phyloP scores from a whole-genome alignment of 2,797 vertebrate species.

The Margarornis squamiger region DNA sequence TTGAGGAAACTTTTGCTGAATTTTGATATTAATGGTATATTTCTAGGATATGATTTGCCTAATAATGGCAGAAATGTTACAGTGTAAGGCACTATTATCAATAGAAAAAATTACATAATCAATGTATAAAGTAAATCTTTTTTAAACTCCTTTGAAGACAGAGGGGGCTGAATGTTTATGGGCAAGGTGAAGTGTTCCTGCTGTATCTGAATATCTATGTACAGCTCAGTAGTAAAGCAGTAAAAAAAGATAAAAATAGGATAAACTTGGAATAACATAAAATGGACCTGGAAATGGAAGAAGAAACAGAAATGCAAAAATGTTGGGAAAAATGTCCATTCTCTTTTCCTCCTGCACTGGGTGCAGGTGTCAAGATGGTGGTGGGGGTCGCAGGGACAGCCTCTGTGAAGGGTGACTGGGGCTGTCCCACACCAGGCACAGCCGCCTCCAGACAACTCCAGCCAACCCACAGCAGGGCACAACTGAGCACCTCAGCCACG shows the following conservation, averaged over 20 bases:
- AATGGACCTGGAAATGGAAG: not conserved
- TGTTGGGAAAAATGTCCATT: not conserved
- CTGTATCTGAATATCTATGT: not conserved
- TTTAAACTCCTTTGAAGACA: not conserved
- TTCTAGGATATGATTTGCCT: not conserved
- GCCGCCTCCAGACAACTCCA: not conserved
- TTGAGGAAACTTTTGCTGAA: not conserved
- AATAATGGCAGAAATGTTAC: not conserved
- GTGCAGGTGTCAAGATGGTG: not conserved
- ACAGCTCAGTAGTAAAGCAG: not conserved
- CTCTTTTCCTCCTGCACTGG: not conserved
- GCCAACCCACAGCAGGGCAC: not conserved
- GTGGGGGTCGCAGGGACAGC: rapidly evolving
- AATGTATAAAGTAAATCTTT: not conserved
- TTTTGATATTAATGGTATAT: not conserved
- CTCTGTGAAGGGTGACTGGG: not conserved
- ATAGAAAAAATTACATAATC: not conserved
- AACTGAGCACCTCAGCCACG: not conserved
- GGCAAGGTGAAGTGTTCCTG: not conserved
- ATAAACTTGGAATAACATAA: not conserved
- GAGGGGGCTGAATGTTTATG: not conserved
- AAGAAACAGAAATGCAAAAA: not conserved
- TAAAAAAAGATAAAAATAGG: not conserved
- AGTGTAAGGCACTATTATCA: not conserved
- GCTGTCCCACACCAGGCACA: not conserved